Evolutionary conservation across 1,140 invertebrate genomes (phyloP).

Genomic region (Drosophila suzukii): DNA sequence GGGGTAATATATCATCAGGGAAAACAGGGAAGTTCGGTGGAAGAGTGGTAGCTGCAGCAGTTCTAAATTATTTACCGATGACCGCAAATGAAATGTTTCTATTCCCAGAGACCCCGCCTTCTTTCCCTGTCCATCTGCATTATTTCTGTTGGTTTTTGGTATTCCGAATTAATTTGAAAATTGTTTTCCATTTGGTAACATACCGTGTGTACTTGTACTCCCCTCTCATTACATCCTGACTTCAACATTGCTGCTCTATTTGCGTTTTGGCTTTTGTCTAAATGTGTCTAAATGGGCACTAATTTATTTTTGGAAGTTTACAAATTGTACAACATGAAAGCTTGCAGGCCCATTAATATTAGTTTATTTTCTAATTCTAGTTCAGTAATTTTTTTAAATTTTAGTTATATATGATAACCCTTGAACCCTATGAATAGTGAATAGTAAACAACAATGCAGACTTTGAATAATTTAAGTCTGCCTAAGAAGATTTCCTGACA

Average conservation of each 20-base stretch:
- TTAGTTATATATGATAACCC: too few species aligned
- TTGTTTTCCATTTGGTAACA: slow-evolving; percentile 15
- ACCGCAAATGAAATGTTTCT: slow-evolving; percentile 41
- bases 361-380: not conserved
- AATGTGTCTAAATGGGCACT: slow-evolving; percentile 30
- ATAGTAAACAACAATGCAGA: not conserved
- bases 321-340: not conserved
- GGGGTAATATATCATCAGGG: slow-evolving; percentile 17
- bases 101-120: not conserved
- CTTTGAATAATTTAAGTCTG: not conserved
- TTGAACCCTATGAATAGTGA: not conserved
- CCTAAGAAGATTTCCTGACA: not conserved
- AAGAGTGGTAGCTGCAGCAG: slow-evolving; percentile 14
- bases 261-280: slow-evolving; percentile 16
- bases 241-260: not conserved
- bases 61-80: slow-evolving; percentile 50
- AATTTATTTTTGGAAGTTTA: slow-evolving; percentile 20
- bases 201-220: not conserved
- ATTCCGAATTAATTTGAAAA: slow-evolving; percentile 33
- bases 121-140: not conserved
- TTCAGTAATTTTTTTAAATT: not conserved
- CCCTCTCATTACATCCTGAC: not conserved
- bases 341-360: not conserved
- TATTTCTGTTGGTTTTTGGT: slow-evolving; percentile 6
- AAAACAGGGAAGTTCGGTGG: slow-evolving; percentile 11